Evolutionary conservation across 2,797 vertebrate species (phyloP).

Genomic region (Pangasius macronema): DNA sequence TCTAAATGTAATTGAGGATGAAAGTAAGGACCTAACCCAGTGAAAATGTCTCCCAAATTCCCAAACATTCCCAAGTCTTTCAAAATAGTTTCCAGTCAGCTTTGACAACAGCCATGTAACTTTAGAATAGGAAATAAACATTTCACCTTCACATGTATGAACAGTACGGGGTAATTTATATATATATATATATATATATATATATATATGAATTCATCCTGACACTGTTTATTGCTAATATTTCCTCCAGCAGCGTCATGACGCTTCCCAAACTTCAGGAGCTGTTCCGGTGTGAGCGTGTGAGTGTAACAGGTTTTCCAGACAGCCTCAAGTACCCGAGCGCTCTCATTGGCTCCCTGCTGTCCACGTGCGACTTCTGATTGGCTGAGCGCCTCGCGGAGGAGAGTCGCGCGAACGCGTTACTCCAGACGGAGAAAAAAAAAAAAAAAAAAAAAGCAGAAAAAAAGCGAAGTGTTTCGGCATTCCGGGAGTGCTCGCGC

Average conservation of each 20-base stretch:
- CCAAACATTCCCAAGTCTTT: neutral
- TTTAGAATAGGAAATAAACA: neutral
- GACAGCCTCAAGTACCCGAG: slow-evolving; percentile 1
- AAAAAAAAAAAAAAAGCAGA: neutral
- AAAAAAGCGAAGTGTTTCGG: slow-evolving; percentile 8
- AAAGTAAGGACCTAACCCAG: neutral
- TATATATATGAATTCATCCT: neutral
- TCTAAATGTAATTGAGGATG: neutral
- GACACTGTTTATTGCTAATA: neutral
- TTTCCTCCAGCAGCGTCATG: neutral
- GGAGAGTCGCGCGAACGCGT: slow-evolving; percentile 35
- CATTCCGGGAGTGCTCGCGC: slow-evolving; percentile 48
- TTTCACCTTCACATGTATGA: neutral
- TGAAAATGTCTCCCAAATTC: neutral
- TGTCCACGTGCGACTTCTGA: slow-evolving; percentile 48
- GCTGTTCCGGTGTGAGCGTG: neutral
- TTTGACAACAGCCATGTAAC: neutral
- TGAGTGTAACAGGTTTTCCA: slow-evolving; percentile 36
- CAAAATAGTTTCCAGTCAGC: neutral
- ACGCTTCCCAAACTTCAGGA: slow-evolving; percentile 7
- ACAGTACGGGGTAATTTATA: neutral
- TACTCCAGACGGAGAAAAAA: neutral
- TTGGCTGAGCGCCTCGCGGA: slow-evolving; percentile 50
- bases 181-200: neutral
- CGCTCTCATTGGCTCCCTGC: slow-evolving; percentile 25